These are phyloP conservation scores for Thymallus thymallus DNA, from an alignment of 2,113 vertebrate species.

Conservation along the genomic window DNA sequence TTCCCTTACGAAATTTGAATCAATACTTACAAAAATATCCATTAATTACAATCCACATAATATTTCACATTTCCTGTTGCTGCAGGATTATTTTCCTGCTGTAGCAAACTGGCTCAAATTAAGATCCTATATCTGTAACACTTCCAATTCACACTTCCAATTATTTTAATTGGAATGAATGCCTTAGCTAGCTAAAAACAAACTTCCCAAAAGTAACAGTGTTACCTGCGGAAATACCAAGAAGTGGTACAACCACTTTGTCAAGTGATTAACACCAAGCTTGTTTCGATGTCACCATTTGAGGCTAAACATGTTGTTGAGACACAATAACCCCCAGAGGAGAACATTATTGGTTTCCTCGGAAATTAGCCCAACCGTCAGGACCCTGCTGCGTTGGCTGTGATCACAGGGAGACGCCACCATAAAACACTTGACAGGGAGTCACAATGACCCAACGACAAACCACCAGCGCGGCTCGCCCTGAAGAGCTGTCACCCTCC, in stretches of 20 bases:
- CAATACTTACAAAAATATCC: too few relatives aligned
- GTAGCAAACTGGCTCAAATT: too few relatives aligned
- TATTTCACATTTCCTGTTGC: too few relatives aligned
- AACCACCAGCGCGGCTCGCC: slow-evolving; percentile 7
- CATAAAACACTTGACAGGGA: slow-evolving; percentile 65
- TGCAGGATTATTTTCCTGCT: too few relatives aligned
- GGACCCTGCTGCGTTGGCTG: slow-evolving; percentile 52
- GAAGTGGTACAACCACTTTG: background rate
- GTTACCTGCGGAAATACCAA: background rate
- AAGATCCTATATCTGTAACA: too few relatives aligned
- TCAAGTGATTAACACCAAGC: background rate
- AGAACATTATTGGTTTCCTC: slow-evolving; percentile 21
- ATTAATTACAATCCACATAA: too few relatives aligned
- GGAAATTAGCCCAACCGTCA: slow-evolving; percentile 63
- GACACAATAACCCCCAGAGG: slow-evolving; percentile 37
- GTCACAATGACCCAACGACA: slow-evolving; percentile 34
- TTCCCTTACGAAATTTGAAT: too few relatives aligned
- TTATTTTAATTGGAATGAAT: too few relatives aligned
- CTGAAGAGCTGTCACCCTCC: slow-evolving; percentile 41
- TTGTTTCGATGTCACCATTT: slow-evolving; percentile 32
- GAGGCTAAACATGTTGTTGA: slow-evolving; percentile 36
- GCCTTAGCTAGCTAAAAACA: too few relatives aligned
- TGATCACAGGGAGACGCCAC: slow-evolving; percentile 31
- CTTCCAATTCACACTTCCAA: too few relatives aligned
- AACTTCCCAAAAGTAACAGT: background rate